Conservation (phyloP, 2,888 invertebrate genomes). For the Heliconius hortense region DNA sequence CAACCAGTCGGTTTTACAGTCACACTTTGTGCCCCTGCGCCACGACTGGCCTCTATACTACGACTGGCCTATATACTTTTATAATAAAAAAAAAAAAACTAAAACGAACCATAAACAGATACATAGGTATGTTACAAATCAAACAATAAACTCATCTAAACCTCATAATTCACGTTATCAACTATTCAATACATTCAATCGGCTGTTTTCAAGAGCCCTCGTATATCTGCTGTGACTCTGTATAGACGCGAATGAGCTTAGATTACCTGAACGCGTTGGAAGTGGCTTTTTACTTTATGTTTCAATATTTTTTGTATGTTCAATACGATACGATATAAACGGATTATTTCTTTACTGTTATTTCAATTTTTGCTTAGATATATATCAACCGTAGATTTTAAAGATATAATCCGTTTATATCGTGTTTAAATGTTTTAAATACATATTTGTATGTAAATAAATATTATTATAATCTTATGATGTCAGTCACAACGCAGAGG, state of each 20-base stretch:
- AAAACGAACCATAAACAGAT: not conserved
- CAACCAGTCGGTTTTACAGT: no score
- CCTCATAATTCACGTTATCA: constrained; percentile 8
- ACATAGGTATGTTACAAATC: not conserved
- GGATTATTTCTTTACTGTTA: not conserved
- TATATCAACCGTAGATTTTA: no score
- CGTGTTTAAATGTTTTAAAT: no score
- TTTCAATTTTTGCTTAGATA: no score
- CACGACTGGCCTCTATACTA: no score
- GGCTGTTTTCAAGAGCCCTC: constrained; percentile 23
- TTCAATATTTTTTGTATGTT: not conserved
- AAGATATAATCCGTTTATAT: no score
- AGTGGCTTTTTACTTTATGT: not conserved
- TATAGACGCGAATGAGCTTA: constrained; percentile 17
- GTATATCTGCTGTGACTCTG: constrained; percentile 19
- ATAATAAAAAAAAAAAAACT: no score
- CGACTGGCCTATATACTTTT: no score
- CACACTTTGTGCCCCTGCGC: no score
- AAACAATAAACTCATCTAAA: not conserved
- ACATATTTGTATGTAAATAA: no score
- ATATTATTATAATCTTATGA: no score
- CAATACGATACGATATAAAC: not conserved
- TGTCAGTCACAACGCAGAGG: no score
- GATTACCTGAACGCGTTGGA: constrained; percentile 14
- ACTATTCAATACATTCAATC: constrained; percentile 19